phyloP scores from a whole-genome alignment of 2,113 vertebrate genomes.

The Carollia perspicillata region DNA sequence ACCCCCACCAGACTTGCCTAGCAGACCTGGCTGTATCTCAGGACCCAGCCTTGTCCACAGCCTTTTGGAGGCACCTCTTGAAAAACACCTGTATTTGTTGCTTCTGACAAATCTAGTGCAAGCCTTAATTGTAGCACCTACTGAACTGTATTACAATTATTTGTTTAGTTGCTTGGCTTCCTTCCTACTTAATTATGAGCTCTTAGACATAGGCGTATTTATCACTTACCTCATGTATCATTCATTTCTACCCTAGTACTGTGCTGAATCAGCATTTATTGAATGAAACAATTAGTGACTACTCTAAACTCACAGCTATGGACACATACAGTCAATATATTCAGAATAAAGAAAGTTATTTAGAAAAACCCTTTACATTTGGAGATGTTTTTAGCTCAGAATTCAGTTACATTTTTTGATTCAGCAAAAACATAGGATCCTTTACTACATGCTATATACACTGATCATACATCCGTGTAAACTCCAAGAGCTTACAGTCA shows the following conservation, averaged over 20 bases:
- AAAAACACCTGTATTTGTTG: neutral
- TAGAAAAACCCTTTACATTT: neutral
- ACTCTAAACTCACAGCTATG: neutral
- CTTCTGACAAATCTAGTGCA: neutral
- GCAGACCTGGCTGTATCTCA: neutral
- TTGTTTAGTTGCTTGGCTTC: neutral
- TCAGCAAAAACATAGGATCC: neutral
- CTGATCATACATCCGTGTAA: neutral
- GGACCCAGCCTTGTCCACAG: neutral
- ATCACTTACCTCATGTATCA: neutral
- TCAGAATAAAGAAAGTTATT: neutral
- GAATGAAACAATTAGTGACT: neutral
- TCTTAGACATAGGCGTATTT: neutral
- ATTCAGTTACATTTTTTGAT: neutral
- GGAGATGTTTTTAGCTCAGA: neutral
- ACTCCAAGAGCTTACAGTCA: neutral
- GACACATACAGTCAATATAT: neutral
- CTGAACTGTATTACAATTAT: neutral
- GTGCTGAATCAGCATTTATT: neutral
- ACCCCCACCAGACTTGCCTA: neutral
- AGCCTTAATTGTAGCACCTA: neutral
- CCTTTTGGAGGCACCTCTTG: neutral
- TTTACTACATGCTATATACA: neutral
- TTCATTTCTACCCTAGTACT: neutral
- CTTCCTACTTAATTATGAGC: neutral